A percentile compares a stretch with the other conserved stretches of the same genome.
These are phyloP conservation scores for Neogobius melanostomus DNA, from an alignment of 2,113 vertebrate species.

Conservation along the genomic window DNA sequence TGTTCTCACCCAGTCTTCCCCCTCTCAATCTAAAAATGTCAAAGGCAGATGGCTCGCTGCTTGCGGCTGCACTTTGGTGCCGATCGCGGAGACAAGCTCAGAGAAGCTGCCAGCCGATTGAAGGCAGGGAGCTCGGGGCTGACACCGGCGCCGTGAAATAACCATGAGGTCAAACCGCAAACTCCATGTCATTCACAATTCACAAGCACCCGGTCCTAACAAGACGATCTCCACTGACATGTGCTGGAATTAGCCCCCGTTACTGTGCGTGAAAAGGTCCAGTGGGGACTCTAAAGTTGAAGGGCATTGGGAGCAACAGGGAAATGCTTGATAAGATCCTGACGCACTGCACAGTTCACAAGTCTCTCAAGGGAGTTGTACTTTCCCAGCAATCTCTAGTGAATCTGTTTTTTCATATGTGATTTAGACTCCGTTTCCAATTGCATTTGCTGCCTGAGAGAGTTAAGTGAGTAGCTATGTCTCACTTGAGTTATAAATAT, in stretches of 20 bases:
- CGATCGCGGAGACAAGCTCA: background rate
- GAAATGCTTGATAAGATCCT: no score
- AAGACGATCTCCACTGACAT: background rate
- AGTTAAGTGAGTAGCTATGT: no score
- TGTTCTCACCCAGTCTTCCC: slow-evolving; percentile 49
- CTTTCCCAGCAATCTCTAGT: no score
- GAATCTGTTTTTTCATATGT: background rate
- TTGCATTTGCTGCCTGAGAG: no score
- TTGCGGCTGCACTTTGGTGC: slow-evolving; percentile 26
- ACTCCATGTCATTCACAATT: background rate
- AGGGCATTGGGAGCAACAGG: no score
- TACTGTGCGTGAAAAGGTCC: background rate
- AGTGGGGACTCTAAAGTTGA: no score
- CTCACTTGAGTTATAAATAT: background rate
- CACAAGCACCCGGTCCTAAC: background rate
- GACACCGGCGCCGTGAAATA: background rate
- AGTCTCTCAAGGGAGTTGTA: no score
- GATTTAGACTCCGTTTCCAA: background rate
- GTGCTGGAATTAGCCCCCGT: background rate
- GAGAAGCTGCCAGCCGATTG: background rate
- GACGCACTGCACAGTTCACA: no score
- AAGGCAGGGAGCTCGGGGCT: background rate
- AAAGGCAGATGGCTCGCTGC: slow-evolving; percentile 51
- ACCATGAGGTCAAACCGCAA: slow-evolving; percentile 3
- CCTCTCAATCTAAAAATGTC: slow-evolving; percentile 49